Base-by-base conservation (phyloP, 2,113 vertebrate genomes). In the Hydrochoerus hydrochaeris region DNA sequence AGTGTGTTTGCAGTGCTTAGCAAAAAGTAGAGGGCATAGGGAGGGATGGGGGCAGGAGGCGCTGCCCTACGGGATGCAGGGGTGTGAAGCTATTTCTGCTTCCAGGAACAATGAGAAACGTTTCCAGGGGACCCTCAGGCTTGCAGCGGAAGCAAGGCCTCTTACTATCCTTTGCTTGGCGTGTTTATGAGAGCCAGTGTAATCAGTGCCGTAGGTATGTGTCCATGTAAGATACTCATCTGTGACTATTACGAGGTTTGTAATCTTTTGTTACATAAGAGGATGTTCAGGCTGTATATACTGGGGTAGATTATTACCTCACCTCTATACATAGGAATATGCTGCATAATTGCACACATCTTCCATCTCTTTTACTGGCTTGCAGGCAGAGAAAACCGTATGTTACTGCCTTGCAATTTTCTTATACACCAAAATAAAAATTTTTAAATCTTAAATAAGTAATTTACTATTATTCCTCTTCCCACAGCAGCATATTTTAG, bases 191-290 rank as follows among this genome's bases (percentile, higher is more conserved):
- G 85, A 63, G 77, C 96, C 98, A 95, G 88, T 97, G 93, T 97
- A 96, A 93, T 97, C 97, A 96, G 38, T 95, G 91, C 89, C 96
- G 91, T 96, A 80, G 75, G 85, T 98, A 95, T 94, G 95, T 78
- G 93, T 96, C 93, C 95, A 93, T n/a, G 97, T 85, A 97, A 98
- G 97, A 97, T 97, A 97, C 60, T 97, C 92, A 98, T 97, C 97
- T 99, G 98, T 98, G 98, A 98, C 98, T 99, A 98, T 98, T 98
- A 97, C 60, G 98, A 96, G 95, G 97, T 99, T 99, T 98, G 91
- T 98, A 98, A 98, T 96, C 98, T 98, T 77, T 98, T 99, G 97
- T 98, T 98, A 98, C 97, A 98, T 98, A 98, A 98, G 98, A 98
- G 88, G 88, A 97, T 35, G 63, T 98, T 97, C 98, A 98, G 98